A percentile compares a stretch with the other conserved stretches of the same genome.
Conservation (phyloP, 2,888 invertebrate genomes). For the Pinctada fucata region DNA sequence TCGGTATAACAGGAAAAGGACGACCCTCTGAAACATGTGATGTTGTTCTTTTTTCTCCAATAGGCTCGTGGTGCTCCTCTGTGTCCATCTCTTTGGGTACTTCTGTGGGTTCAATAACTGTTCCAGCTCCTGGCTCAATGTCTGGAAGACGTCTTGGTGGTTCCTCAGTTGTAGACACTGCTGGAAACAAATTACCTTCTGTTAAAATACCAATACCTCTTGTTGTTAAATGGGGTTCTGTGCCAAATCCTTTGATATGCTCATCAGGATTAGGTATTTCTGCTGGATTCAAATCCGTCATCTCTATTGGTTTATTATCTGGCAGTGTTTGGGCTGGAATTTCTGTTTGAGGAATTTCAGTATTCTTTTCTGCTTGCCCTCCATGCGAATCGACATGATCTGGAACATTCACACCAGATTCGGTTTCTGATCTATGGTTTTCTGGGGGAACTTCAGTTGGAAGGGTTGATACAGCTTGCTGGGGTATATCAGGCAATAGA, state of each 20-base stretch:
- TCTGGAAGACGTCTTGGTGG: not conserved
- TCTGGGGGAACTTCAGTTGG: not conserved
- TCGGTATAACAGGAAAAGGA: not conserved
- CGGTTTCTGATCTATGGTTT: not conserved
- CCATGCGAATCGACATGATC: not conserved
- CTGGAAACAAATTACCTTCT: not conserved
- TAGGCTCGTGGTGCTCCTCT: not conserved
- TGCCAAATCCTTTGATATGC: not conserved
- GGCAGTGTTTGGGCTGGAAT: not conserved
- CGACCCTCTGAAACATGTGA: not conserved
- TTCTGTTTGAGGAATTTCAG: not conserved
- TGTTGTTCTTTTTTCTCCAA: too few relatives aligned
- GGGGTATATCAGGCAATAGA: not conserved
- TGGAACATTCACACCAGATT: not conserved
- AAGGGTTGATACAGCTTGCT: not conserved
- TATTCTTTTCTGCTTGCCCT: not conserved
- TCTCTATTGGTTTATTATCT: not conserved
- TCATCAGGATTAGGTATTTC: not conserved
- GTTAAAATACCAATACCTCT: not conserved
- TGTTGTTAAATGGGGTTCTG: not conserved
- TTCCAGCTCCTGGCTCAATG: slow-evolving; percentile 9
- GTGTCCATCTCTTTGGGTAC: not conserved
- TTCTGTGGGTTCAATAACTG: not conserved
- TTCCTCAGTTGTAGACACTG: not conserved
- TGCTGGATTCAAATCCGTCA: not conserved